A percentile compares a stretch with the other conserved stretches of the same genome.
Conservation (phyloP, 2,113 vertebrate genomes). For the Alaudala cheleensis region DNA sequence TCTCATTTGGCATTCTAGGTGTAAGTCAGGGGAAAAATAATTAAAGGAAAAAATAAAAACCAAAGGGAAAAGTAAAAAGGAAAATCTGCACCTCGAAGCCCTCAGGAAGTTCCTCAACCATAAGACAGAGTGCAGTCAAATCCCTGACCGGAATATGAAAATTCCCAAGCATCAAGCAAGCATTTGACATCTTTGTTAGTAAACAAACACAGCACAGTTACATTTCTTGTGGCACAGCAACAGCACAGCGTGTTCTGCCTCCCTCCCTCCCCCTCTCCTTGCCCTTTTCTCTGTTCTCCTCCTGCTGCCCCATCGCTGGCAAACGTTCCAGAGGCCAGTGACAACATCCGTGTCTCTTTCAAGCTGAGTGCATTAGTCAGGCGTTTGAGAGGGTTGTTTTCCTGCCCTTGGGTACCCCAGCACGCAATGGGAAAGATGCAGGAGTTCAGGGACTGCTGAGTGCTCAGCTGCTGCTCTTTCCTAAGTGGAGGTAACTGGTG, state of each 20-base stretch:
- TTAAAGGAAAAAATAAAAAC: not conserved
- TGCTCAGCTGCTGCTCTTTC: slow-evolving; percentile 34
- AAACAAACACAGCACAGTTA: slow-evolving; percentile 2
- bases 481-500: not conserved
- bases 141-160: not conserved
- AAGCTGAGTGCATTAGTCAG: slow-evolving; percentile 45
- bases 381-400: slow-evolving; percentile 1
- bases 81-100: accelerated
- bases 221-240: slow-evolving; percentile 1
- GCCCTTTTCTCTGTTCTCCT: not conserved
- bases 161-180: not conserved
- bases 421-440: not conserved
- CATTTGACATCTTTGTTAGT: slow-evolving; percentile 47
- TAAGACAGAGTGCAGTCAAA: not conserved
- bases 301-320: not conserved
- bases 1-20: too few species aligned
- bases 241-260: not conserved
- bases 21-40: too few species aligned
- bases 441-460: slow-evolving; percentile 14
- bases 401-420: slow-evolving; percentile 51
- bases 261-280: not conserved
- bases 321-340: slow-evolving; percentile 29
- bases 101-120: not conserved
- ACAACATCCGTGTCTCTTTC: slow-evolving; percentile 10
- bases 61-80: not conserved